These are phyloP conservation scores for Takifugu bimaculatus DNA, from an alignment of 2,113 vertebrate species.

Conservation along the genomic window DNA sequence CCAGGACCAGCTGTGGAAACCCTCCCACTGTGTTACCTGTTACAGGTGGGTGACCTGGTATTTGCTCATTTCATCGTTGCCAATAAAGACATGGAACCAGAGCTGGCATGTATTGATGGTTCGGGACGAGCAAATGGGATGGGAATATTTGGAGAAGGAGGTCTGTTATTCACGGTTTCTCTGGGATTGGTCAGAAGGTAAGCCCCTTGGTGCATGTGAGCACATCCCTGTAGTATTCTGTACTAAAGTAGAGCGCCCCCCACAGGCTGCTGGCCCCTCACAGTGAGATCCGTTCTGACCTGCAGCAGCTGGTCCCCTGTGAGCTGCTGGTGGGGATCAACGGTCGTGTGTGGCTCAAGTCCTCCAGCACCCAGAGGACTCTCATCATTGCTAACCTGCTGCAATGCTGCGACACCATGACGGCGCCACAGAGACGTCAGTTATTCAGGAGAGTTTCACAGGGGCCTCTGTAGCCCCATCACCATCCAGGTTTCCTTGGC, in stretches of 20 bases:
- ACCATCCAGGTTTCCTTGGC: no score
- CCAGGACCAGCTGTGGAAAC: not conserved
- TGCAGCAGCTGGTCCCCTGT: slow-evolving; percentile 84
- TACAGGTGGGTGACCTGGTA: slow-evolving; percentile 88
- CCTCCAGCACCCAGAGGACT: slow-evolving; percentile 84
- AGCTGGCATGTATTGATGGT: slow-evolving; percentile 90
- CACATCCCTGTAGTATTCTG: no score
- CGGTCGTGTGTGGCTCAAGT: slow-evolving; percentile 89
- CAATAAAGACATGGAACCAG: slow-evolving; percentile 96
- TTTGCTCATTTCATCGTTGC: slow-evolving; percentile 87
- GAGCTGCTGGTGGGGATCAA: slow-evolving; percentile 92
- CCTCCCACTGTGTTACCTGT: not conserved
- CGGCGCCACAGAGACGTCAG: slow-evolving; percentile 79
- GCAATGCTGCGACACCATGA: slow-evolving; percentile 90
- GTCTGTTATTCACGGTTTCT: slow-evolving; percentile 87
- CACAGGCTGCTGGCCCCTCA: slow-evolving; percentile 83
- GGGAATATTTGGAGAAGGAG: slow-evolving; percentile 88
- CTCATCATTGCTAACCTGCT: slow-evolving; percentile 88
- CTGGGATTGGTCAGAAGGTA: slow-evolving; percentile 84
- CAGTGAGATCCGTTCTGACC: slow-evolving; percentile 81
- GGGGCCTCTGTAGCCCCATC: slow-evolving; percentile 44
- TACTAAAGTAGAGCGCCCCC: not conserved
- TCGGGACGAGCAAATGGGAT: slow-evolving; percentile 87
- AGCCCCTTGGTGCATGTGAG: not conserved
- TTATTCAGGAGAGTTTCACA: slow-evolving; percentile 79